These are phyloP conservation scores for Pollimyrus isidori DNA, from an alignment of 2,113 vertebrate genomes.

Conservation along the genomic window DNA sequence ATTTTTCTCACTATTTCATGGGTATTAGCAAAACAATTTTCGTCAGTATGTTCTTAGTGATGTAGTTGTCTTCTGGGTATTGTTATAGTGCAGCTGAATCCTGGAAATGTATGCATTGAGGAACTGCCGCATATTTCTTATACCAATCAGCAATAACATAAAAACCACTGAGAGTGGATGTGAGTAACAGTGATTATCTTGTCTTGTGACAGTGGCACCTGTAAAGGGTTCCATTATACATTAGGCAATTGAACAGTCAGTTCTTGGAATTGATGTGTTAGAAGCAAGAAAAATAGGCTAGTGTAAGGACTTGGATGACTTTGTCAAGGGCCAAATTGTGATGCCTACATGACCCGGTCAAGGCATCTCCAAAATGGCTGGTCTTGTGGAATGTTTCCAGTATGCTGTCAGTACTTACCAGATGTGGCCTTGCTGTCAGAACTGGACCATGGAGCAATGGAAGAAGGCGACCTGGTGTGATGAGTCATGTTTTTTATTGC, in stretches of 20 bases:
- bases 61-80: not conserved
- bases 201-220: not conserved
- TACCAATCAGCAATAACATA: not conserved
- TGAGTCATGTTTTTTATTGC: too few species aligned
- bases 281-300: not conserved
- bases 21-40: conserved; percentile 9
- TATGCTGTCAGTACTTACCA: not conserved
- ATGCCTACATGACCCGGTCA: not conserved
- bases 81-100: not conserved
- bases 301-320: not conserved
- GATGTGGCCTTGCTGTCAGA: not conserved
- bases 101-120: not conserved
- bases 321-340: not conserved
- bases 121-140: not conserved
- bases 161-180: not conserved
- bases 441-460: not conserved
- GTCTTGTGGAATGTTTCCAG: not conserved
- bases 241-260: not conserved
- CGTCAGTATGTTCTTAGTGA: not conserved
- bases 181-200: not conserved
- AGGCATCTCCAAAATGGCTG: not conserved
- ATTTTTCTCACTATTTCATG: conserved; percentile 5
- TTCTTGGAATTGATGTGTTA: not conserved
- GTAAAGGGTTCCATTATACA: not conserved
- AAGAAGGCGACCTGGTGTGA: not conserved